Conservation (phyloP, 2,888 invertebrate genomes). For the Aromia moschata region DNA sequence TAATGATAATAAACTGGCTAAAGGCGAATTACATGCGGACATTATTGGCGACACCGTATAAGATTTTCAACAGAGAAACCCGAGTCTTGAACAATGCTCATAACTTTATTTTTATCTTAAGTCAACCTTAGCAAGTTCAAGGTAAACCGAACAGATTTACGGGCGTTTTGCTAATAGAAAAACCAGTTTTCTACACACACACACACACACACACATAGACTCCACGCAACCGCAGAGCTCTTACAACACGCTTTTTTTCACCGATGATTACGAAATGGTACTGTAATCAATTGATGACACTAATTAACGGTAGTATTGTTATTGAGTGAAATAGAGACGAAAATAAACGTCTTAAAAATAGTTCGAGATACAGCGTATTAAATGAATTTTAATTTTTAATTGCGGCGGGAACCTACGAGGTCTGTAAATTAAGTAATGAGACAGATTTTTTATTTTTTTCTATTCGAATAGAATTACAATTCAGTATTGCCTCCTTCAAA, state of each 20-base stretch:
- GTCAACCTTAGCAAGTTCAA: constrained; percentile 15
- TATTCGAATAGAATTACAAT: too few relatives aligned
- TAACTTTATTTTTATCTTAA: constrained; percentile 12
- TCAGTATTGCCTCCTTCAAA: too few relatives aligned
- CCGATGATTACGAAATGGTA: constrained; percentile 6
- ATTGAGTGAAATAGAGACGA: constrained; percentile 7
- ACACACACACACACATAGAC: neutral
- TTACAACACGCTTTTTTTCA: neutral
- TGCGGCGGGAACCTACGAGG: too few relatives aligned
- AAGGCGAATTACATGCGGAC: too few relatives aligned
- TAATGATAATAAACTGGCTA: too few relatives aligned
- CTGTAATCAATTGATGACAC: constrained; percentile 7
- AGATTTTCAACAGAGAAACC: constrained; percentile 9
- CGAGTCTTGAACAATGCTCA: constrained; percentile 4
- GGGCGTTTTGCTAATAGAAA: constrained; percentile 24
- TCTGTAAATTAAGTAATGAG: too few relatives aligned
- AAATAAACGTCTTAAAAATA: too few relatives aligned
- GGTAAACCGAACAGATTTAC: constrained; percentile 8
- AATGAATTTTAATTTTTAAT: too few relatives aligned
- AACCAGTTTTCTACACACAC: constrained; percentile 12
- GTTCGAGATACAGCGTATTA: too few relatives aligned
- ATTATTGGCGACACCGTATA: too few relatives aligned
- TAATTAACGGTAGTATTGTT: neutral
- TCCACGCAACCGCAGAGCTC: neutral
- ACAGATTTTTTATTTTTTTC: neutral